Evolutionary conservation across 2,113 vertebrate species (phyloP).

Genomic region (Zootoca vivipara): DNA sequence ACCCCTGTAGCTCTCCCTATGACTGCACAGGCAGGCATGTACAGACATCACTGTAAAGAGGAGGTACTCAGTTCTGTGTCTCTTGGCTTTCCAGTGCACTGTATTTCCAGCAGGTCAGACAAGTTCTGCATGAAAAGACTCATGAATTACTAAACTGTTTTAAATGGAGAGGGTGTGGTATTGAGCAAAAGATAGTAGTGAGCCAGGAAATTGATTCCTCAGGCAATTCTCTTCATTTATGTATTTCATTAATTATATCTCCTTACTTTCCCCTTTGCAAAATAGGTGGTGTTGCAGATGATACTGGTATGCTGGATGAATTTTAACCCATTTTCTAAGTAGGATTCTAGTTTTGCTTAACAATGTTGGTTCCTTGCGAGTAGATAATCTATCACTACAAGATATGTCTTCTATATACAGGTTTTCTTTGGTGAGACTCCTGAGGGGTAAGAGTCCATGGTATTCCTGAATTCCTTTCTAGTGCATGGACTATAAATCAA

Average conservation of each 20-base stretch:
- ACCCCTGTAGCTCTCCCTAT: neutral
- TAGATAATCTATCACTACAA: neutral
- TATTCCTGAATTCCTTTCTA: neutral
- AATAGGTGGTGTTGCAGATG: neutral
- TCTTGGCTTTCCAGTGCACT: conserved; percentile 37
- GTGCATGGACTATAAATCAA: neutral
- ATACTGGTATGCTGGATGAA: neutral
- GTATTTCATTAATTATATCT: conserved; percentile 16
- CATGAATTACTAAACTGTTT: conserved; percentile 53
- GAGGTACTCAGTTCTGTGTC: neutral
- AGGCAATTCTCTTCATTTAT: conserved; percentile 41
- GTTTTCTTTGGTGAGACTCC: neutral
- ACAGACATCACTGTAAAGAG: neutral
- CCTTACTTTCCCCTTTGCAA: conserved; percentile 22
- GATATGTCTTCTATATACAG: too few relatives aligned
- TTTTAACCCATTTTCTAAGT: neutral
- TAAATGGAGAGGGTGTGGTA: conserved; percentile 62
- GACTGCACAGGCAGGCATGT: neutral
- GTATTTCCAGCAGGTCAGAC: conserved; percentile 59
- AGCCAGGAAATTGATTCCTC: conserved; percentile 49
- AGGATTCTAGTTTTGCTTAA: neutral
- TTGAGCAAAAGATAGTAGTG: neutral
- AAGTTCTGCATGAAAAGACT: conserved; percentile 62
- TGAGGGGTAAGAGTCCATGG: neutral
- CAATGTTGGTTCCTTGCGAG: neutral